Conservation (phyloP, 2,888 invertebrate species). For the Troglohyphantes excavatus region DNA sequence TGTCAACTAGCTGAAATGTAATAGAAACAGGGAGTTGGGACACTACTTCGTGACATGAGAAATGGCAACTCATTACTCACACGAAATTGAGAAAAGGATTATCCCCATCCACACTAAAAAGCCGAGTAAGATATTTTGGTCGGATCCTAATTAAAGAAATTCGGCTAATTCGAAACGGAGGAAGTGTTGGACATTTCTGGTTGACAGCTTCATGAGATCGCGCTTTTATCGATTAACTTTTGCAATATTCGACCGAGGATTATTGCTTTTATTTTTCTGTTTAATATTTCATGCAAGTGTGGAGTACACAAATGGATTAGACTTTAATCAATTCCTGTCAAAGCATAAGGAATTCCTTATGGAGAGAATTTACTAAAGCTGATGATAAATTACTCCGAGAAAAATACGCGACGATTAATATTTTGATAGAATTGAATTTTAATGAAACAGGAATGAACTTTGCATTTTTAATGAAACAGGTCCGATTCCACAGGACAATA, state of each 20-base stretch:
- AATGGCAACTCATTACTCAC: conserved; percentile 47
- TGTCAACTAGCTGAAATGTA: conserved; percentile 15
- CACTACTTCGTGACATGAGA: conserved; percentile 22
- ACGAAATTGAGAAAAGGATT: conserved; percentile 15
- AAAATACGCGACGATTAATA: too few relatives aligned
- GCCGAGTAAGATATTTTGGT: conserved; percentile 41
- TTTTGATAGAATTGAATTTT: too few relatives aligned
- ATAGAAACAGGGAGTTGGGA: conserved; percentile 3
- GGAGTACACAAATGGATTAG: neutral
- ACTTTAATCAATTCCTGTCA: neutral
- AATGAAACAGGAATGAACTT: too few relatives aligned
- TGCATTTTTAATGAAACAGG: too few relatives aligned
- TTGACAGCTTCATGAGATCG: conserved; percentile 27
- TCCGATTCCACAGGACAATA: too few relatives aligned
- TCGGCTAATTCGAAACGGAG: conserved; percentile 18
- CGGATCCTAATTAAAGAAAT: conserved; percentile 34
- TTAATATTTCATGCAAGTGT: neutral
- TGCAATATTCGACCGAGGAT: neutral
- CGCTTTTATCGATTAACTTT: neutral
- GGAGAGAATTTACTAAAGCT: too few relatives aligned
- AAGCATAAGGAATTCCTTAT: too few relatives aligned
- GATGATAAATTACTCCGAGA: too few relatives aligned
- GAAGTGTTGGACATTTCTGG: conserved; percentile 14
- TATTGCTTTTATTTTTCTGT: neutral
- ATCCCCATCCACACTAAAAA: conserved; percentile 19